Base-by-base conservation (phyloP, 1,140 invertebrate species). In the Phymorhynchus buccinoides region DNA sequence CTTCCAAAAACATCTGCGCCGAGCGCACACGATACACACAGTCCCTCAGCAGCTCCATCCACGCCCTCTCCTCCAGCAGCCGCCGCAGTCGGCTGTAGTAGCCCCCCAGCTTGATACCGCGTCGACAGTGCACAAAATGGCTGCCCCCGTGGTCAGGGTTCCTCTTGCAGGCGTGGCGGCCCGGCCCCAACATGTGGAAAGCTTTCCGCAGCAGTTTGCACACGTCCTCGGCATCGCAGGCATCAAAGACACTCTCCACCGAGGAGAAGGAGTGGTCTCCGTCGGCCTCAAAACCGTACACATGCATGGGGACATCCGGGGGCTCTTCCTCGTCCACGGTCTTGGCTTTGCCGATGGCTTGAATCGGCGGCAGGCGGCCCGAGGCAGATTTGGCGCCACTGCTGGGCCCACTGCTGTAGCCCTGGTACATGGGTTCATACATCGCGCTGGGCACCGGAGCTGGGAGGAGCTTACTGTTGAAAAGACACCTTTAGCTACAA, bases 31-130 rank as follows among this genome's bases (percentile, higher is more conserved):
- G 87, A 77, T 85, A 89, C 56, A 91, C 56, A 85, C 89, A 91
- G 83, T 93, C 92, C 62, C 90, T 73, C 18, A 91, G 66, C 41
- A 93, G 88, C 42, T 93, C 90, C n/a, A 93, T 66, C 39, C 89
- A 82, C 22, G 91, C 90, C 37, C 90, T 86, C 68, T 90, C 88
- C 79, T 92, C 91, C 81, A 93, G 87, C 32, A 92, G 44, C 16
- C 86, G 78, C 9, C 91, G 84, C 30, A 93, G 86, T 35, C 89
- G 87, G 1, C 87, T 42, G 85, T 93, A 92, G 27, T 92, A 88
- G 42, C 88, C 84, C 0, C 89, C 91, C 16, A 93, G 77, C 30
- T 79, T 56, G 9, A 87, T 84, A 32, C 73, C 86, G 22, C 86
- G 84, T 32, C 30, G 87, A 78, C 92, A 93, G 84, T 93, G 92